Conservation (phyloP, 2,113 vertebrate species). For the Phrynosoma platyrhinos region DNA sequence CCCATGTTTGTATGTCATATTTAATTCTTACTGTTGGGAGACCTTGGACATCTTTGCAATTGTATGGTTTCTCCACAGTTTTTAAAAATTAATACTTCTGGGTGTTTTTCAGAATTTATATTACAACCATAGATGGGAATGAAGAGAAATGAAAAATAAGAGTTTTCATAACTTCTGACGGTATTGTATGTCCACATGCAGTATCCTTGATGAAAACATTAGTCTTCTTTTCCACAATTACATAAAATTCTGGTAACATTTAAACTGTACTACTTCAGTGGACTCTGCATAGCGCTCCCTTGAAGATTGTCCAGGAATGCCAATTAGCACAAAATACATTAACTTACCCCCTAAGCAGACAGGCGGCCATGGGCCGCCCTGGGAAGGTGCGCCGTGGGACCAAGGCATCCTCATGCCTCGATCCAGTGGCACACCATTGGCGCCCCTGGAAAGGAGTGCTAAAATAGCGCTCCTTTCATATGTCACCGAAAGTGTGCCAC, state of each 20-base stretch:
- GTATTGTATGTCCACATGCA: not conserved
- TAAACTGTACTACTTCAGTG: not conserved
- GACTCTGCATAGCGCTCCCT: no score
- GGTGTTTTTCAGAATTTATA: constrained; percentile 1
- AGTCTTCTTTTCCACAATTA: not conserved
- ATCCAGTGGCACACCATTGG: no score
- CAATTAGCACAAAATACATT: not conserved
- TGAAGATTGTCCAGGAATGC: not conserved
- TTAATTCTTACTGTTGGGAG: not conserved
- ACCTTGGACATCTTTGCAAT: not conserved
- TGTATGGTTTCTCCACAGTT: not conserved
- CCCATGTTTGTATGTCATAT: constrained; percentile 38
- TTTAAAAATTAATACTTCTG: not conserved
- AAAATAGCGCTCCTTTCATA: no score
- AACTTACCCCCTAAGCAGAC: no score
- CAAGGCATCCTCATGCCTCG: no score
- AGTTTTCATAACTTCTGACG: no score
- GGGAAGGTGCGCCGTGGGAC: no score
- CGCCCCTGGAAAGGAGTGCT: no score
- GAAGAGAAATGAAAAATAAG: not conserved
- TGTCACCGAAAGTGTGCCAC: no score
- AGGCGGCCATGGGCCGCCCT: no score
- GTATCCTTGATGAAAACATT: not conserved
- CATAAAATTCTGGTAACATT: not conserved
- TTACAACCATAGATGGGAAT: not conserved